Percentiles rank a stretch among this genome's conserved stretches.
These are phyloP conservation scores for Plagiodera versicolora DNA, from an alignment of 2,888 invertebrate species.

Conservation along the genomic window DNA sequence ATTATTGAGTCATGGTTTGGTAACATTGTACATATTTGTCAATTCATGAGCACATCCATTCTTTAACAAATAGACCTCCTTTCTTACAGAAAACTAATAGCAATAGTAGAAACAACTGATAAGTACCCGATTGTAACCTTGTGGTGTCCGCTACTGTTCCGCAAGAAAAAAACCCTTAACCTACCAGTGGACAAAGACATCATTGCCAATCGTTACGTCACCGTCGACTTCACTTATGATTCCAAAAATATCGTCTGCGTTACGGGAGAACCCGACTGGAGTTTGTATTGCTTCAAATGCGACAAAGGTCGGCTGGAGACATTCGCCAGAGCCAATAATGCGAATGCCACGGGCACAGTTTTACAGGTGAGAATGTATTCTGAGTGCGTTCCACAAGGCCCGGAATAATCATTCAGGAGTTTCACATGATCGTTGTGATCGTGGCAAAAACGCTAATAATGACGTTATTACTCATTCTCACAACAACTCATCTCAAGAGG, in stretches of 20 bases:
- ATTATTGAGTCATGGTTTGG: no score
- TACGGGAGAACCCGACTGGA: slow-evolving; percentile 83
- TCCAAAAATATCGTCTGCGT: slow-evolving; percentile 79
- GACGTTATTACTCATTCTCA: no score
- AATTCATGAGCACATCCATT: no score
- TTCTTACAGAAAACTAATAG: slow-evolving; percentile 62
- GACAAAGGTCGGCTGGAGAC: slow-evolving; percentile 81
- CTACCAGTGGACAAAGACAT: slow-evolving; percentile 49
- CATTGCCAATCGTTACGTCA: slow-evolving; percentile 65
- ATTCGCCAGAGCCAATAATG: slow-evolving; percentile 70
- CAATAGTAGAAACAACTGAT: slow-evolving; percentile 60
- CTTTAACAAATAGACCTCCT: background rate
- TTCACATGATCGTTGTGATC: no score
- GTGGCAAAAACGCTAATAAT: no score
- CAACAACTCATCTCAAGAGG: no score
- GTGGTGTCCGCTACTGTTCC: slow-evolving; percentile 71
- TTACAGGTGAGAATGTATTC: slow-evolving; percentile 55
- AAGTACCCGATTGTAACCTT: slow-evolving; percentile 64
- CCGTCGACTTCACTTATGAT: slow-evolving; percentile 78
- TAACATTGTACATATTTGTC: no score
- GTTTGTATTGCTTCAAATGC: slow-evolving; percentile 78
- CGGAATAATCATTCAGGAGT: no score
- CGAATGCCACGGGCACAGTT: slow-evolving; percentile 69
- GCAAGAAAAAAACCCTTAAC: slow-evolving; percentile 68
- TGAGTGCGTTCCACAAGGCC: background rate